Evolutionary conservation across 2,888 invertebrate genomes (phyloP), one percentile per base, ranked within the genome.

Genomic region (Pyrgus malvae): DNA sequence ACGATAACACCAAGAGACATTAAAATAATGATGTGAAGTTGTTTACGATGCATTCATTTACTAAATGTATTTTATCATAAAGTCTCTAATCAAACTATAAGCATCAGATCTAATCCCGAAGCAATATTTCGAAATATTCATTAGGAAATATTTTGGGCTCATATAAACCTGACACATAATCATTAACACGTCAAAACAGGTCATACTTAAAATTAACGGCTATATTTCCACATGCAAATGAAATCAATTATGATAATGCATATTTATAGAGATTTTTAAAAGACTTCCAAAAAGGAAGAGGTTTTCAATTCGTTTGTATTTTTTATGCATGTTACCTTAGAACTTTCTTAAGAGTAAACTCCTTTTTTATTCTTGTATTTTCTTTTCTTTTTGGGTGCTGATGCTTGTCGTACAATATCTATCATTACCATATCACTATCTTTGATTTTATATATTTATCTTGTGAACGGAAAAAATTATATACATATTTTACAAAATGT

Each of bases 171-270:
- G 58, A 60, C 59, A 58, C 53, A 64, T 69, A 60, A 66, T 64
- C 65, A 68, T 67, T 74, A 78, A 72, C 72, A 72, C 60, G 69
- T 78, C 71, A 72, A 70, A 72, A 75, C 72, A 74, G 68, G 71
- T 69, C 68, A 68, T 68, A 70, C 67, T 73, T 69, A 67, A 72
- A 76, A 71, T 58, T 74, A 78, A 78, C 69, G 69, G 67, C 66
- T 60, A 50, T 62, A 58, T 70, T 69, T 67, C 70, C 66, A 70
- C 70, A 74, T 71, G 67, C 64, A 66, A 60, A 65, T 62, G 65
- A 62, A 70, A 67, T 69, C 71, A 71, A 76, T 76, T 76, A 76
- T 76, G 69, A 65, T 74, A 75, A 78, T 76, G 59, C 46, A 46
- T 65, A 58, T 60, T 65, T 63, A 68, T 60, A 65, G 57, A 64